Evolutionary conservation across 2,113 vertebrate species (phyloP).

Genomic region (Indicator maculatus): DNA sequence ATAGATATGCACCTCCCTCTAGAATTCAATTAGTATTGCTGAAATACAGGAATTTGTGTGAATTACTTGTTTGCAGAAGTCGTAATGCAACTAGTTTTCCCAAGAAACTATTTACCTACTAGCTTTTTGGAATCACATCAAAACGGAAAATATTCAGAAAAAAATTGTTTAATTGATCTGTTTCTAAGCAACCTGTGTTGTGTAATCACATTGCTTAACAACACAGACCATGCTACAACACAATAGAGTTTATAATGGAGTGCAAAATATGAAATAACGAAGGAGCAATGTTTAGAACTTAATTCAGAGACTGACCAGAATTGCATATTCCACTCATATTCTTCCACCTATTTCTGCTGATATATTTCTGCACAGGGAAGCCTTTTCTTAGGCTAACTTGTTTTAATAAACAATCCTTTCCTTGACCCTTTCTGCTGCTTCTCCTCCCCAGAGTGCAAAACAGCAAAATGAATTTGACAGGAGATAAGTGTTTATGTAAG

Average conservation of each 20-base stretch:
- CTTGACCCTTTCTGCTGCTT: neutral
- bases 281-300: neutral
- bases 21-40: neutral
- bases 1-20: neutral
- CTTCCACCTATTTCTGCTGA: neutral
- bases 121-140: neutral
- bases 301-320: constrained; percentile 12
- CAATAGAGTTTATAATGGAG: neutral
- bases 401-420: neutral
- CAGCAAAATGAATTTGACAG: constrained; percentile 11
- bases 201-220: neutral
- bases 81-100: neutral
- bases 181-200: neutral
- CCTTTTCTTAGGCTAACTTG: neutral
- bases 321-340: neutral
- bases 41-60: neutral
- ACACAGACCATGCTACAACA: neutral
- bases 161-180: neutral
- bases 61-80: neutral
- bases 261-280: constrained; percentile 14
- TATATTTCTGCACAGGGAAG: neutral
- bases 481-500: neutral
- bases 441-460: neutral
- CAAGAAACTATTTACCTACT: neutral
- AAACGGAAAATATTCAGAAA: constrained; percentile 24